These are phyloP conservation scores for Drosophila austrosaltans DNA, from an alignment of 2,888 invertebrate genomes.

Conservation along the genomic window DNA sequence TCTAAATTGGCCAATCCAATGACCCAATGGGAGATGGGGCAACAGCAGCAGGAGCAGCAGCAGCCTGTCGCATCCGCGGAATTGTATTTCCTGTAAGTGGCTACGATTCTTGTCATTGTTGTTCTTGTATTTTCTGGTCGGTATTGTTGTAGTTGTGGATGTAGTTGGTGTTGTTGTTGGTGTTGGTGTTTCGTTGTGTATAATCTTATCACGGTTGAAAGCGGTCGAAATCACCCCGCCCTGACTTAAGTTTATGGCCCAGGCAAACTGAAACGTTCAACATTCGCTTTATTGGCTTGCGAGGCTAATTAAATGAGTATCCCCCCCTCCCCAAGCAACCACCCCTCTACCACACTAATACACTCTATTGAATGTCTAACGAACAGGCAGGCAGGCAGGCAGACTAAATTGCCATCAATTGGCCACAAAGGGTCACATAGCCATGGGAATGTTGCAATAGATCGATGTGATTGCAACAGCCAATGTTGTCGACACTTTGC, in stretches of 20 bases:
- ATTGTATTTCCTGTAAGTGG: slow-evolving; percentile 84
- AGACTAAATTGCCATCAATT: slow-evolving; percentile 64
- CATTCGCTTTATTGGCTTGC: slow-evolving; percentile 64
- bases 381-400: background rate
- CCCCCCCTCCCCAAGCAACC: slow-evolving; percentile 18
- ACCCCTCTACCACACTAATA: slow-evolving; percentile 5
- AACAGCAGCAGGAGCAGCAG: slow-evolving; percentile 33
- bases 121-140: background rate
- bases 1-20: slow-evolving; percentile 28
- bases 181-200: slow-evolving; percentile 26
- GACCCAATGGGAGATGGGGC: slow-evolving; percentile 20
- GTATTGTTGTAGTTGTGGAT: slow-evolving; percentile 19
- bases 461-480: slow-evolving; percentile 68
- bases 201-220: slow-evolving; percentile 59
- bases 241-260: slow-evolving; percentile 65
- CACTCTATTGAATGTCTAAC: slow-evolving; percentile 22
- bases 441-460: slow-evolving; percentile 62
- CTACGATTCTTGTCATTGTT: slow-evolving; percentile 30
- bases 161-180: slow-evolving; percentile 12
- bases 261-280: slow-evolving; percentile 47
- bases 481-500: slow-evolving; percentile 37
- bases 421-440: slow-evolving; percentile 25
- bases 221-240: slow-evolving; percentile 31
- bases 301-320: slow-evolving; percentile 66
- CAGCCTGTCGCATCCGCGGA: slow-evolving; percentile 82